phyloP scores from a whole-genome alignment of 2,888 invertebrate genomes.

The Dastarcus helophoroides region DNA sequence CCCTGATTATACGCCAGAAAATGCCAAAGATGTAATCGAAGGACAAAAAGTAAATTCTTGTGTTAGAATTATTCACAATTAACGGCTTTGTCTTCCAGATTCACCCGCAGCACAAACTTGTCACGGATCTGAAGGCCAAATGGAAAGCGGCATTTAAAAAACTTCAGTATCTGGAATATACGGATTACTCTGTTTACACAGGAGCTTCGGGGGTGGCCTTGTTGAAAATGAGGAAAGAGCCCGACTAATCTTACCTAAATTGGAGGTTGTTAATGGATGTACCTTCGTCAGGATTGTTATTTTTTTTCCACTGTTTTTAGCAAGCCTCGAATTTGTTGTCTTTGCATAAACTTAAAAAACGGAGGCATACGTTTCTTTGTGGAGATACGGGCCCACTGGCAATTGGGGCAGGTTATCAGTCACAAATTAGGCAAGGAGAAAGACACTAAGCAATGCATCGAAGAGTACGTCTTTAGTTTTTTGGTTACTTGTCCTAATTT shows the following conservation, averaged over 20 bases:
- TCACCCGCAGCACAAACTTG: slow-evolving; percentile 5
- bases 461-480: slow-evolving; percentile 37
- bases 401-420: slow-evolving; percentile 46
- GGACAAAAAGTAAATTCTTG: slow-evolving; percentile 21
- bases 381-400: slow-evolving; percentile 59
- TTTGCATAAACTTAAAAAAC: slow-evolving; percentile 36
- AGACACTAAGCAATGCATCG: slow-evolving; percentile 40
- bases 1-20: slow-evolving; percentile 36
- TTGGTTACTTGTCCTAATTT: neutral
- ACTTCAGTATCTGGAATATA: slow-evolving; percentile 37
- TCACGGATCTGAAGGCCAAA: slow-evolving; percentile 30
- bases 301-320: slow-evolving; percentile 25
- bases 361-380: slow-evolving; percentile 53
- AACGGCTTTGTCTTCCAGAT: neutral
- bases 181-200: slow-evolving; percentile 62
- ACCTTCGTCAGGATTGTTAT: slow-evolving; percentile 5
- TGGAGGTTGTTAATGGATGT: too few species aligned
- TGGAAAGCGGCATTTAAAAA: slow-evolving; percentile 34
- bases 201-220: slow-evolving; percentile 62
- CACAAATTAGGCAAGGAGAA: slow-evolving; percentile 44
- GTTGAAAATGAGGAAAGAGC: slow-evolving; percentile 43
- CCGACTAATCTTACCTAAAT: slow-evolving; percentile 21
- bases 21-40: slow-evolving; percentile 32
- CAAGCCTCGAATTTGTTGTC: slow-evolving; percentile 37
- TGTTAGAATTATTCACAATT: neutral